These are phyloP conservation scores for Hydrolagus colliei DNA, from an alignment of 2,797 vertebrate species.

Conservation along the genomic window DNA sequence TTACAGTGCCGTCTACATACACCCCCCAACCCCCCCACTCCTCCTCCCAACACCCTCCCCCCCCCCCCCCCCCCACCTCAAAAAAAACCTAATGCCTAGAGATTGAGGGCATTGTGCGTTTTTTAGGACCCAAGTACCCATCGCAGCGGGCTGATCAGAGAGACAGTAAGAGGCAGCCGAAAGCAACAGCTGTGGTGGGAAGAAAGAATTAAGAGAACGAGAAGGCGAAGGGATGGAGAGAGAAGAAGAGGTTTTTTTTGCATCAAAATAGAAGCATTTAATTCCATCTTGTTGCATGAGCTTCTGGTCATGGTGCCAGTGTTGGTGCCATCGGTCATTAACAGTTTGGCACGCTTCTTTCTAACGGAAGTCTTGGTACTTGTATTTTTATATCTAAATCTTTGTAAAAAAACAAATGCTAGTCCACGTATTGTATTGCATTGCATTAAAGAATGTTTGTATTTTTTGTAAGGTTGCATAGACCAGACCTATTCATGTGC, in stretches of 20 bases:
- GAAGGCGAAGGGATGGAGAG: slow-evolving; percentile 36
- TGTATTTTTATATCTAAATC: slow-evolving; percentile 99
- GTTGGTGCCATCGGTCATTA: slow-evolving; percentile 64
- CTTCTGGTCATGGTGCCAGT: slow-evolving; percentile 74
- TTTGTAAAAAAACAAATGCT: slow-evolving; percentile 93
- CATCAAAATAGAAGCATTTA: slow-evolving; percentile 63
- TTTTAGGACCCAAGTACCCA: slow-evolving; percentile 40
- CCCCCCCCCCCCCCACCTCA: slow-evolving; percentile 30
- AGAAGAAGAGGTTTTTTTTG: slow-evolving; percentile 47
- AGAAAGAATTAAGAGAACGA: slow-evolving; percentile 36
- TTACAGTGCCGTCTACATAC: slow-evolving; percentile 49
- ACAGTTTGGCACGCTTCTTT: slow-evolving; percentile 82
- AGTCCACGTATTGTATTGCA: slow-evolving; percentile 76
- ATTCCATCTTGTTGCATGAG: slow-evolving; percentile 93
- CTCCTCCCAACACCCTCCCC: no score
- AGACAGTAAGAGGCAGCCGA: slow-evolving; percentile 39
- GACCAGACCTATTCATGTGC: slow-evolving; percentile 46
- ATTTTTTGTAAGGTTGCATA: slow-evolving; percentile 61
- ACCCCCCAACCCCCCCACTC: slow-evolving; percentile 50
- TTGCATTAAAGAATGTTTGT: slow-evolving; percentile 72
- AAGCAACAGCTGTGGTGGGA: slow-evolving; percentile 9
- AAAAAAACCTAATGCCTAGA: slow-evolving; percentile 18
- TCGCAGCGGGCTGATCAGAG: slow-evolving; percentile 49
- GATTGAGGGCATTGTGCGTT: slow-evolving; percentile 4
- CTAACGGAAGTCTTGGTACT: slow-evolving; percentile 85